Conservation (phyloP, 2,888 invertebrate species). For the Volucella inanis region DNA sequence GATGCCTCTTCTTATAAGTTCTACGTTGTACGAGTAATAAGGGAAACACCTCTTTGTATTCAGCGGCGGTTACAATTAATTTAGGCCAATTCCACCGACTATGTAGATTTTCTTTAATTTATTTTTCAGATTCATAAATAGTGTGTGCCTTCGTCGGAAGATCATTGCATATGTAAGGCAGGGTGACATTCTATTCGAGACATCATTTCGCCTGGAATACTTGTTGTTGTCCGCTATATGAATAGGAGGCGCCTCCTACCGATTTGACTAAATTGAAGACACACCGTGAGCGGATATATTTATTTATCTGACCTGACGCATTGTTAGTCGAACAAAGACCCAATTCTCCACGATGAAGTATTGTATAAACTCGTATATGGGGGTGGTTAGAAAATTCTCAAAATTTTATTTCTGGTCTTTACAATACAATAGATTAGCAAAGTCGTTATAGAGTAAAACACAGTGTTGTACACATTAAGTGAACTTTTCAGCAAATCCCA, state of each 20-base stretch:
- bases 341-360: background rate
- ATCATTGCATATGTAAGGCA: background rate
- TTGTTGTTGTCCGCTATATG: conserved; percentile 1
- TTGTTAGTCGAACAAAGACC: conserved; percentile 38
- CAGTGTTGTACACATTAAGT: conserved; percentile 81
- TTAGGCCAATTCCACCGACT: conserved; percentile 11
- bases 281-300: conserved; percentile 27
- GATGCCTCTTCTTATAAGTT: background rate
- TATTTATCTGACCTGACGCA: conserved; percentile 31
- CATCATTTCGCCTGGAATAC: conserved; percentile 9
- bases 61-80: background rate
- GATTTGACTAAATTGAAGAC: conserved; percentile 23
- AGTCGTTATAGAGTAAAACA: conserved; percentile 76
- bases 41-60: background rate
- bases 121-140: background rate
- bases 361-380: background rate
- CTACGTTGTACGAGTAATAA: background rate
- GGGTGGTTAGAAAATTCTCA: conserved; percentile 26
- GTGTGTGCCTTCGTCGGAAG: background rate
- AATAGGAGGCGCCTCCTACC: conserved; percentile 27
- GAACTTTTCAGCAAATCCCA: conserved; percentile 77
- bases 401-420: conserved; percentile 48
- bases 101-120: background rate
- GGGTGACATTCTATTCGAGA: background rate
- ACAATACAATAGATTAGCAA: conserved; percentile 6